Conservation (phyloP, 2,888 invertebrate species). For the Entomobrya proxima region DNA sequence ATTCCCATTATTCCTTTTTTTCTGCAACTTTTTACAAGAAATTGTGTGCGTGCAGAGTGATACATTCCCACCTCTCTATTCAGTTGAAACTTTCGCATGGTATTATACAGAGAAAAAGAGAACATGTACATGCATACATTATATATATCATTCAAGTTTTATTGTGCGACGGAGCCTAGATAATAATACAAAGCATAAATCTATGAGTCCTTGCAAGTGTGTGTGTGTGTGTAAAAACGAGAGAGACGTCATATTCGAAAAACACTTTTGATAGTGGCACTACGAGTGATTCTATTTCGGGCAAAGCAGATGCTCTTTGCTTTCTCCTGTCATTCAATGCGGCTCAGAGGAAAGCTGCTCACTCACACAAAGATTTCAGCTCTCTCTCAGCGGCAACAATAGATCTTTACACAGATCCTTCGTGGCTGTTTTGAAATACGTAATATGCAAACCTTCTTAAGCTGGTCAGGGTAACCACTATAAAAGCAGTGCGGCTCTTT, state of each 20-base stretch:
- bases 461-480: background rate
- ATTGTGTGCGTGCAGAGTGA: background rate
- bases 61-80: constrained; percentile 22
- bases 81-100: background rate
- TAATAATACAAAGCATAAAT: background rate
- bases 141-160: too few species aligned
- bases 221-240: background rate
- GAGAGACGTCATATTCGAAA: background rate
- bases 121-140: too few species aligned
- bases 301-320: constrained; percentile 50
- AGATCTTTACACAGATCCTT: background rate
- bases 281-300: constrained; percentile 51
- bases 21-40: background rate
- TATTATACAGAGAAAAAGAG: too few species aligned
- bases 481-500: background rate
- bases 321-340: constrained; percentile 40
- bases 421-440: too few species aligned
- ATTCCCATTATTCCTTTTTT: constrained; percentile 17
- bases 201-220: background rate
- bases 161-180: too few species aligned
- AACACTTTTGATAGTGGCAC: background rate
- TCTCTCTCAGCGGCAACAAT: background rate
- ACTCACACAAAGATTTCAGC: constrained; percentile 41
- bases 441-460: background rate
- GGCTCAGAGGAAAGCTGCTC: constrained; percentile 31